phyloP scores from a whole-genome alignment of 2,888 invertebrate genomes.

The Silvanus unidentatus region DNA sequence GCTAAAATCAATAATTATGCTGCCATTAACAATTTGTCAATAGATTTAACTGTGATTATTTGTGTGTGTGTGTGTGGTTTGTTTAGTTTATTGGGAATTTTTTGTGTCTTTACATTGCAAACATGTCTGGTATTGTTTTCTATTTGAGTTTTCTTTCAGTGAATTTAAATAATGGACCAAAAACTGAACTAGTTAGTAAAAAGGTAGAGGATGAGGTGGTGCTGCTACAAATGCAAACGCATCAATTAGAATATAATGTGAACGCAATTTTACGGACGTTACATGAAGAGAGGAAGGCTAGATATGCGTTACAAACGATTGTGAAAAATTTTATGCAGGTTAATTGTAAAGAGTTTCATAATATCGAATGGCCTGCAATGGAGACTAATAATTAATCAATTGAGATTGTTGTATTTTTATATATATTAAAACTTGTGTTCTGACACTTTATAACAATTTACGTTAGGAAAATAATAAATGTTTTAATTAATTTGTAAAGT shows the following conservation, averaged over 20 bases:
- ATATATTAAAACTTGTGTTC: conserved; percentile 4
- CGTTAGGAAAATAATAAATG: too few species aligned
- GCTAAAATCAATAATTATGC: conserved; percentile 8
- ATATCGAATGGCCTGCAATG: conserved; percentile 41
- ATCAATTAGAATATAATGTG: conserved; percentile 41
- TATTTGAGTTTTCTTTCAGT: conserved; percentile 23
- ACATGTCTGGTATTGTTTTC: neutral
- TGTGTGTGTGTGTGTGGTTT: conserved; percentile 10
- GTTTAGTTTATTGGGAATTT: conserved; percentile 8
- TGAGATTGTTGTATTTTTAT: neutral
- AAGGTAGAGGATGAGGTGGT: conserved; percentile 29
- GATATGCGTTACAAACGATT: conserved; percentile 38
- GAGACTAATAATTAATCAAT: conserved; percentile 31
- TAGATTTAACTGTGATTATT: neutral
- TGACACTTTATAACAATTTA: neutral
- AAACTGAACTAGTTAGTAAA: conserved; percentile 29
- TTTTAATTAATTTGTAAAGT: neutral
- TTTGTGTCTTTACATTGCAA: neutral
- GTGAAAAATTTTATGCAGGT: conserved; percentile 31
- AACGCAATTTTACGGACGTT: conserved; percentile 38
- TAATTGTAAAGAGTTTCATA: conserved; percentile 37
- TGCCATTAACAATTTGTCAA: conserved; percentile 7
- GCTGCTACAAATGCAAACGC: conserved; percentile 33
- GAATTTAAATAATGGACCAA: conserved; percentile 30
- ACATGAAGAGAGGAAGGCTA: conserved; percentile 41